Evolutionary conservation across 2,113 vertebrate genomes (phyloP), one percentile per base, ranked within the genome.

Genomic region (Onychostoma macrolepis): DNA sequence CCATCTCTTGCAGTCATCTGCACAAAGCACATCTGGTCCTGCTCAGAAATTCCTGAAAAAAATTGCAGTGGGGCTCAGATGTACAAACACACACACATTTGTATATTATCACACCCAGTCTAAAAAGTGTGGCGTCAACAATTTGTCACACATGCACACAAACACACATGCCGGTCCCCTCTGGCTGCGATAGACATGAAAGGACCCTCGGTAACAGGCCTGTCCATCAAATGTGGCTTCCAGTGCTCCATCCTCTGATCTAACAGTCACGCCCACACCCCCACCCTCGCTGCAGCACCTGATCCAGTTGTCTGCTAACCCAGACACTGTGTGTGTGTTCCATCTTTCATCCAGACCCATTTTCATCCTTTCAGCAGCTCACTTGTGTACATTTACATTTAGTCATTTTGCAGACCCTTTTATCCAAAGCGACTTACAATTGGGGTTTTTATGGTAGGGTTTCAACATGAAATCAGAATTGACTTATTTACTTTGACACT

Each of bases 1-100:
- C 33, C 15, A 6, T 72, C 12, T 80, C 67, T 58, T 28, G n/a
- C 43, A 15, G 56, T 80, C 36, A 48, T 79, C 11, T 56, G 33
- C 83, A 71, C 74, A 69, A 85, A 84, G 36, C 88, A 89, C 87
- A 88, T 90, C 87, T 90, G 88, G 80, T 87, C 87, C 48, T 61
- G 76, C 45, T 89, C 56, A 87, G 33, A 80, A 65, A 80, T 33
- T 87, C 56, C 48, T 26, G 15, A 45, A 80, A 50, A 86, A 63
- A 81, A 72, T 53, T 26, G 33, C 74, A 43, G 26, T 48, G 53
- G 65, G 48, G 69, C 65, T 53, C 84, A 86, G 65, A 63, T 75
- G 82, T 28, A 41, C 43, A 56, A 21, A 75, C 21, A 77, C 58
- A 71, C 43, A 61, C 82, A 83, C 4, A 38, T 17, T 65, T 36